Evolutionary conservation across 2,113 vertebrate genomes (phyloP).

Genomic region (Cranoglanis bouderius): DNA sequence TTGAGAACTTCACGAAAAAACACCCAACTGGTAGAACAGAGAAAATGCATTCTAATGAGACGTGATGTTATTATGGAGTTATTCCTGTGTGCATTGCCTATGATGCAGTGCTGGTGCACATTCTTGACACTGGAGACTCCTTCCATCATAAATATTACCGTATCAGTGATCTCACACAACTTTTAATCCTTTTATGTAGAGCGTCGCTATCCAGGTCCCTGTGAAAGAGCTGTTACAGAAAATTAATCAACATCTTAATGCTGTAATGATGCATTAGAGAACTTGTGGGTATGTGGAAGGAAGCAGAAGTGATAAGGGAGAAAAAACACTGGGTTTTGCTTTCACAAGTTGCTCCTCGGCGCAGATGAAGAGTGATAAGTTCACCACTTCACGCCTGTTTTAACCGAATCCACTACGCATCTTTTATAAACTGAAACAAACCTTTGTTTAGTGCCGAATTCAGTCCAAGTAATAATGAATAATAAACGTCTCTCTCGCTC

Average conservation of each 20-base stretch:
- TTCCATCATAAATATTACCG: background rate
- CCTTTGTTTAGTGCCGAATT: background rate
- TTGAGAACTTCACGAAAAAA: background rate
- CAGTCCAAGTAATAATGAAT: background rate
- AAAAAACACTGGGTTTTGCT: conserved; percentile 14
- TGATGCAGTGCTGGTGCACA: background rate
- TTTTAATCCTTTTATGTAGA: background rate
- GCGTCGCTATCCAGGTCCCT: too few relatives aligned
- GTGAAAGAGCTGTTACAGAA: background rate
- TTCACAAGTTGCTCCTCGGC: background rate
- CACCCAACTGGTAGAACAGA: background rate
- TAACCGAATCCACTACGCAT: background rate
- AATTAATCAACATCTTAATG: background rate
- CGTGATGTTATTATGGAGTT: background rate
- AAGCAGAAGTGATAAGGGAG: conserved; percentile 14
- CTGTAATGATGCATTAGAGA: background rate
- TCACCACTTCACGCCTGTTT: background rate
- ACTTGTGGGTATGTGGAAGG: conserved; percentile 14
- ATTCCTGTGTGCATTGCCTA: background rate
- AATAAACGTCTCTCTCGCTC: background rate
- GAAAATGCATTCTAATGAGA: background rate
- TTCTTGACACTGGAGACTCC: background rate
- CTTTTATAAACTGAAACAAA: background rate
- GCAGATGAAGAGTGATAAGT: background rate
- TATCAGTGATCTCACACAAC: background rate